Base-by-base conservation (phyloP, 2,113 vertebrate genomes). In the Bucco capensis region DNA sequence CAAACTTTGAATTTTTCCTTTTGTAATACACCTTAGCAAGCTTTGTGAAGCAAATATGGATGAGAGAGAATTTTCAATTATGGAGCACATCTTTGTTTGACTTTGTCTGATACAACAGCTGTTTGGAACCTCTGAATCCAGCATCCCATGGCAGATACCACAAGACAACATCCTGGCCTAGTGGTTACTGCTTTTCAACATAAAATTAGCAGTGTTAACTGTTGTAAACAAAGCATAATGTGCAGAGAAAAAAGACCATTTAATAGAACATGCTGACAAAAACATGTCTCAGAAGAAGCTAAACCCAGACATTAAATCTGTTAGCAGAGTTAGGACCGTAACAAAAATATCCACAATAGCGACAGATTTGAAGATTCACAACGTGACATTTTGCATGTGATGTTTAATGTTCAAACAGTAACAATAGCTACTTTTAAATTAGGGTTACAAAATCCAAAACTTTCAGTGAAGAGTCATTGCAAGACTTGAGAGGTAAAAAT, bases 391-490 rank as follows among this genome's bases (percentile, higher is more conserved):
- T 94, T 93, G 60, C 23, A 62, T 31, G 21, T 5, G 22, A 19
- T 73, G 33, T 96, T 95, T 92, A 95, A 93, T 96, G 37, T 93
- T 93, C 25, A 33, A 60, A 93, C 12, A 50, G 25, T 77, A 90
- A 93, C 69, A 90, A 67, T 30, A 25, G 17, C 54, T 84, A 82
- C 54, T 94, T 86, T 92, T 47, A 82, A 84, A 74, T 84, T 79
- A 93, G 14, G 65, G 38, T 73, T 82, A 81, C 40, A 90, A 83
- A 81, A 33, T 1, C 1, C 38, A 89, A 51, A 54, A 66, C 10
- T 58, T 61, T 71, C 71, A 56, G 62, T 51, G 54, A 80, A 72
- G 46, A 82, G 47, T 14, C 8, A 2, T 28, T 79, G 37, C 74
- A 66, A 70, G 70, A 69, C 9, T 12, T 69, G 50, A 86, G 62